Conservation (phyloP, 2,113 vertebrate species). For the Capreolus pygargus region DNA sequence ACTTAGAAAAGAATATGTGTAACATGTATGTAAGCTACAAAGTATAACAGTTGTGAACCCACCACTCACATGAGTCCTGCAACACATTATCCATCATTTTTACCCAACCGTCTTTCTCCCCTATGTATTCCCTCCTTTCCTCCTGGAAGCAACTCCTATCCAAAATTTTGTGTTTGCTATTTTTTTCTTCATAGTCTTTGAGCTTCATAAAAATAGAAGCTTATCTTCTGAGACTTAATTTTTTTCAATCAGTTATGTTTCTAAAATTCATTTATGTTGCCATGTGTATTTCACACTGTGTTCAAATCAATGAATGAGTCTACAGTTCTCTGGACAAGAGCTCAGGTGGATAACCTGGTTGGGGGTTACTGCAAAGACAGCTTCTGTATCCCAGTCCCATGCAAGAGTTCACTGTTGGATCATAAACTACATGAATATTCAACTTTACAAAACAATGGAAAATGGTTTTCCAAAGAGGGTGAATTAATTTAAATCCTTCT, state of each 20-base stretch:
- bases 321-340: fast-evolving
- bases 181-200: not conserved
- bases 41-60: not conserved
- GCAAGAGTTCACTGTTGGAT: not conserved
- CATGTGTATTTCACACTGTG: not conserved
- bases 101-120: not conserved
- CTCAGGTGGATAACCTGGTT: not conserved
- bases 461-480: not conserved
- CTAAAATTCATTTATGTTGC: not conserved
- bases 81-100: too few relatives aligned
- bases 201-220: not conserved
- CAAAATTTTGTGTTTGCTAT: not conserved
- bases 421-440: not conserved
- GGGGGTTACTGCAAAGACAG: not conserved
- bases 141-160: not conserved
- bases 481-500: not conserved
- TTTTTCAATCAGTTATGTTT: not conserved
- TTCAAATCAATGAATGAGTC: not conserved
- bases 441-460: not conserved
- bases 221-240: not conserved
- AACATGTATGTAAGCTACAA: not conserved
- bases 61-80: not conserved
- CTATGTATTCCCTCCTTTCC: not conserved
- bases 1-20: not conserved
- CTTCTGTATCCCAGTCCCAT: fast-evolving